phyloP scores from a whole-genome alignment of 2,888 invertebrate genomes.

The Trissolcus japonicus region DNA sequence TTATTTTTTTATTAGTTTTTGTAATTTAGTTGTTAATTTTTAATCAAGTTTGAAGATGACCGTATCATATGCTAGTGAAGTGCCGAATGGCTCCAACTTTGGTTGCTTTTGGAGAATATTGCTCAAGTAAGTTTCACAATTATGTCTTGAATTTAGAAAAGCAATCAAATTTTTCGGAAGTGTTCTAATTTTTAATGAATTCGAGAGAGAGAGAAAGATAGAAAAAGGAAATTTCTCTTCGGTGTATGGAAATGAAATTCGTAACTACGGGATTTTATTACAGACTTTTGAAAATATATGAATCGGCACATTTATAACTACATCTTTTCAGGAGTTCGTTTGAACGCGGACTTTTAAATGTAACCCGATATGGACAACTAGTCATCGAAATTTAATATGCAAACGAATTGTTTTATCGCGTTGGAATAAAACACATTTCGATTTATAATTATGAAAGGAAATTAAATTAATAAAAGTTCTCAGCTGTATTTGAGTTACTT shows the following conservation, averaged over 20 bases:
- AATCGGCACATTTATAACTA: not conserved
- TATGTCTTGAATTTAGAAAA: not conserved
- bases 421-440: not conserved
- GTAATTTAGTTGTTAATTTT: slow-evolving; percentile 15
- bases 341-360: slow-evolving; percentile 9
- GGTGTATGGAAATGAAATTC: no score
- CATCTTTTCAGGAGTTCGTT: slow-evolving; percentile 1
- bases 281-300: not conserved
- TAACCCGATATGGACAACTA: slow-evolving; percentile 24
- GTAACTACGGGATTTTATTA: no score
- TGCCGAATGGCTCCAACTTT: slow-evolving; percentile 94
- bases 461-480: no score
- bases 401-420: slow-evolving; percentile 11
- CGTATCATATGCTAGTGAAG: slow-evolving; percentile 92
- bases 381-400: slow-evolving; percentile 30
- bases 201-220: no score
- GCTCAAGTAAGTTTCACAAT: slow-evolving; percentile 83
- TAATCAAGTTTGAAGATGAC: slow-evolving; percentile 80
- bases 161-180: not conserved
- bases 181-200: no score
- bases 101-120: slow-evolving; percentile 95
- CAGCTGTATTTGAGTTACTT: no score
- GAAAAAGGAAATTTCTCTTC: no score
- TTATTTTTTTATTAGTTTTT: slow-evolving; percentile 12
- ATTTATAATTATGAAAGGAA: no score